Conservation (phyloP, 1,140 invertebrate species). For the Bombus waltoni region DNA sequence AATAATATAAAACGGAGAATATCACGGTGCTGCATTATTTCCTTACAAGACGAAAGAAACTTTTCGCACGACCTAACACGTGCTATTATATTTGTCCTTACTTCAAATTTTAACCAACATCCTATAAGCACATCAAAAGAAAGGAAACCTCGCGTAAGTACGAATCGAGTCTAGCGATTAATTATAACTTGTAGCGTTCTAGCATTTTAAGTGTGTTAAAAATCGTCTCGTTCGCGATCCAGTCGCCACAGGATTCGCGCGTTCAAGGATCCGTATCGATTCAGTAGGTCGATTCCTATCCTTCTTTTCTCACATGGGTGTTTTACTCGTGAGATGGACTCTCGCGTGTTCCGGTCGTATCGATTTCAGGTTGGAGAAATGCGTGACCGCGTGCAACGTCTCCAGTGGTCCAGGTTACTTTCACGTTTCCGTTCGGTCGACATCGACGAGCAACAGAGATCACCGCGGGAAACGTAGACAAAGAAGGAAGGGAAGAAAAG, state of each 20-base stretch:
- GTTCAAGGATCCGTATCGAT: not conserved
- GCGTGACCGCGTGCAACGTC: not conserved
- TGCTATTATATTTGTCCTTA: no score
- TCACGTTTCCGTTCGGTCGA: slow-evolving; percentile 10
- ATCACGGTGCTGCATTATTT: no score
- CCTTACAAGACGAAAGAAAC: no score
- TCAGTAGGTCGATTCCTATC: not conserved
- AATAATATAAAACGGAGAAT: no score
- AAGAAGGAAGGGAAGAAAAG: not conserved
- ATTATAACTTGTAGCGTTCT: not conserved
- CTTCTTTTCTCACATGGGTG: not conserved
- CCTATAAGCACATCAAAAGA: not conserved
- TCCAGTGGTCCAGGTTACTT: not conserved
- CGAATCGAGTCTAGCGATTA: not conserved
- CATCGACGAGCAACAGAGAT: not conserved
- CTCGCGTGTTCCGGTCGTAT: not conserved
- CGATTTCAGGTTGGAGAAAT: slow-evolving; percentile 1
- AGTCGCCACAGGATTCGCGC: not conserved
- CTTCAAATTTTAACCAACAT: not conserved
- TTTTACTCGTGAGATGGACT: not conserved
- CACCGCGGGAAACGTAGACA: not conserved
- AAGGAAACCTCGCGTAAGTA: no score
- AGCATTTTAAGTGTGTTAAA: not conserved
- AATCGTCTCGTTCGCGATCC: not conserved
- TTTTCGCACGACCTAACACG: no score